Conservation (phyloP, 2,797 vertebrate genomes). For the Smutsia temminckii region DNA sequence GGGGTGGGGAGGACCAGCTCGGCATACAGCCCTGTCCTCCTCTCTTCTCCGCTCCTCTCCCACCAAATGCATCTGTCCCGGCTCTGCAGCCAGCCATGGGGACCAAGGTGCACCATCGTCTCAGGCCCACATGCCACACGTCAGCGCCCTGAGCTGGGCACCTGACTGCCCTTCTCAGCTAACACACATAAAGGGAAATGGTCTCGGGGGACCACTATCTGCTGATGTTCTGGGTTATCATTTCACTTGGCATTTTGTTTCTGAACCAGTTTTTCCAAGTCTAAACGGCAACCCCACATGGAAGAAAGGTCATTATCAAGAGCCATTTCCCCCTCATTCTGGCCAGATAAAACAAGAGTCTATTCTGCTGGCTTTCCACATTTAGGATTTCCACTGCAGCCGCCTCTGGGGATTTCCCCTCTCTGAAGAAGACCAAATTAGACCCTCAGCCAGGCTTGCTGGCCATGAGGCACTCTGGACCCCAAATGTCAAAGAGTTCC, state of each 20-base stretch:
- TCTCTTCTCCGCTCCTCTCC: not conserved
- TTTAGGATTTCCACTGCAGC: slow-evolving; percentile 27
- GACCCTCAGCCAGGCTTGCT: not conserved
- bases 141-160: not conserved
- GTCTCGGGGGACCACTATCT: not conserved
- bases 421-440: slow-evolving; percentile 49
- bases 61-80: not conserved
- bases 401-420: slow-evolving; percentile 22
- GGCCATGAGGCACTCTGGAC: not conserved
- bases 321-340: not conserved
- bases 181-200: not conserved
- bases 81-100: not conserved
- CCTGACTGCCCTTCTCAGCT: not conserved
- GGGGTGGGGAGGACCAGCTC: not conserved
- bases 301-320: slow-evolving; percentile 54
- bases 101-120: not conserved
- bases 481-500: slow-evolving; percentile 69
- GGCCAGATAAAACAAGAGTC: slow-evolving; percentile 2
- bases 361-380: slow-evolving; percentile 7
- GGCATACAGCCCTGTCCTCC: not conserved
- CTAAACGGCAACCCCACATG: slow-evolving; percentile 3
- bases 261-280: slow-evolving; percentile 48
- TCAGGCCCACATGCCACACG: not conserved
- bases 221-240: not conserved
- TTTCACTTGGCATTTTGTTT: slow-evolving; percentile 32